Evolutionary conservation across 1,140 invertebrate species (phyloP), one percentile per base, ranked within the genome.

Genomic region (Holcopasites calliopsidis): DNA sequence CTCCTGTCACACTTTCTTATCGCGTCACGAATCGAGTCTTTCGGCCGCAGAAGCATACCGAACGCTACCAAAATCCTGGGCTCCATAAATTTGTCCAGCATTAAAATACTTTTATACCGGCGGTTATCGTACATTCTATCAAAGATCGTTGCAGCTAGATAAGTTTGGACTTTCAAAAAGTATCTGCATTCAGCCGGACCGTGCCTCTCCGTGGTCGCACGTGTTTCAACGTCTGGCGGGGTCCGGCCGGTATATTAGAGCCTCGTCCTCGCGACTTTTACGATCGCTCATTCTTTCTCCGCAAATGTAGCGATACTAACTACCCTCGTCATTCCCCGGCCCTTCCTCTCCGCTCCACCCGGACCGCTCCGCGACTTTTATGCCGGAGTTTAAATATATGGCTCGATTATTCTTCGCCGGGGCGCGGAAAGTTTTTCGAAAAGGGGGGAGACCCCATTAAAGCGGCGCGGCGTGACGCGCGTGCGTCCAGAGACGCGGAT

Each of bases 241-340:
- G 16, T n/a, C n/a, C 28, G 38, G 68, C 11, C 47, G 57, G 49
- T 76, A 72, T 72, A 76, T 76, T 76, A 76, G 68, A 71, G 71
- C 52, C 71, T 60, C 55, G 54, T 65, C 50, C 69, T 38, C 50
- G 33, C 50, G 69, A 82, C 79, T 83, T 82, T 83, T 82, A 83
- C 77, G 80, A 83, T 82, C 80, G 49, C 69, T 82, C 80, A 77
- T 77, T 58, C 80, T 82, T 77, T 60, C 76, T 38, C 64, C 79
- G 79, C 79, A 83, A 83, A 83, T 83, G 80, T 83, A 83, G 80
- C 80, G 80, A 83, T 82, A 83, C 80, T 82, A 82, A 82, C 75
- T 82, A 54, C 80, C 75, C 76, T 65, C 75, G 64, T 82, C 79
- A 50, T 73, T 78, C 49, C 49, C n/a, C n/a, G n/a, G n/a, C n/a